Conservation (phyloP, 2,113 vertebrate species). For the Rana temporaria region DNA sequence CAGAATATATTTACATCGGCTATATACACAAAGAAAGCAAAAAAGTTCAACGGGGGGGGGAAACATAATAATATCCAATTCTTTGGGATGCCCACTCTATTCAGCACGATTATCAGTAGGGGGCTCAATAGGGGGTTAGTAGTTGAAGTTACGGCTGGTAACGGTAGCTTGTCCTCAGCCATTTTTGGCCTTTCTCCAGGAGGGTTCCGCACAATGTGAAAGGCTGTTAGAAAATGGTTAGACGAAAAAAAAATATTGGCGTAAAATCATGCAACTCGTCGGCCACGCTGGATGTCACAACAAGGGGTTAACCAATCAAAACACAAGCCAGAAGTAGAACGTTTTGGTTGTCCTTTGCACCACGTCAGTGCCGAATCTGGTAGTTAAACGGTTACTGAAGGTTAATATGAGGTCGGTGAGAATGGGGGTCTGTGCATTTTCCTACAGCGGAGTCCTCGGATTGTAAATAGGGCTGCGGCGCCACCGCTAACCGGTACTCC, state of each 20-base stretch:
- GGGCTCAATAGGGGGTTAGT: not conserved
- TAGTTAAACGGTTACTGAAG: too few species aligned
- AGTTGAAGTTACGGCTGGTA: not conserved
- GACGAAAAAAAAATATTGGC: not conserved
- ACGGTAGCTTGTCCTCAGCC: not conserved
- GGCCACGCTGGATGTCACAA: not conserved
- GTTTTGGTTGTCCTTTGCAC: too few species aligned
- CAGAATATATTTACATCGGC: conserved; percentile 41
- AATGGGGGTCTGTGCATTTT: too few species aligned
- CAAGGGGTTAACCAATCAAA: not conserved
- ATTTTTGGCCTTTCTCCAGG: not conserved
- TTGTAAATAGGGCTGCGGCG: not conserved
- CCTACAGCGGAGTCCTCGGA: too few species aligned
- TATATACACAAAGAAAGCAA: conserved; percentile 24
- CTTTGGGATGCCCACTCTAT: not conserved
- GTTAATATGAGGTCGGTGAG: too few species aligned
- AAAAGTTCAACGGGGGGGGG: not conserved
- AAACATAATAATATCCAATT: not conserved
- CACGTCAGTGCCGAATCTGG: too few species aligned
- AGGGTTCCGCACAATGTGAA: not conserved
- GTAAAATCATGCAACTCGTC: not conserved
- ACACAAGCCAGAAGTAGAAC: too few species aligned
- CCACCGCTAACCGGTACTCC: not conserved
- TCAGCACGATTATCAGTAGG: not conserved
- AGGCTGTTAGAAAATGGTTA: not conserved